These are phyloP conservation scores for Macroramphosus scolopax DNA, from an alignment of 2,797 vertebrate species.

Conservation along the genomic window DNA sequence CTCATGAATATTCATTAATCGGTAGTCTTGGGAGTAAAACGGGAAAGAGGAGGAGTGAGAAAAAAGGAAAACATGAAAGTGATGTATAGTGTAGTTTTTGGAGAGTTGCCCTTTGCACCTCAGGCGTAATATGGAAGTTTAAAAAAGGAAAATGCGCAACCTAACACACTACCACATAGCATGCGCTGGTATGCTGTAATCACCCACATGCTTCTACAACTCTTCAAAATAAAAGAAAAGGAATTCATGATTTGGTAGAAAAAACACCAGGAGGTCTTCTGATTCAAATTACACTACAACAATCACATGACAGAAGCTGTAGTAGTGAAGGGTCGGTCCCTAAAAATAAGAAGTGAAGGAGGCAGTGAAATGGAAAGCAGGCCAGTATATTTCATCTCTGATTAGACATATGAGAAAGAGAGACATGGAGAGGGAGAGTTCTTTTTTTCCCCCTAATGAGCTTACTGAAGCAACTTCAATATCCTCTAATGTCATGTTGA, in stretches of 20 bases:
- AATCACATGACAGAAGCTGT: background rate
- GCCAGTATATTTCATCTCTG: constrained; percentile 62
- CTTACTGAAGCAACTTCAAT: constrained; percentile 79
- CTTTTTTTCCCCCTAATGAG: constrained; percentile 66
- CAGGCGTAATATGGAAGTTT: constrained; percentile 68
- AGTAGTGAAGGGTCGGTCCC: constrained; percentile 31
- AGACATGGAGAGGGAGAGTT: constrained; percentile 45
- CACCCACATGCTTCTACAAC: constrained; percentile 36
- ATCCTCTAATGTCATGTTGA: constrained; percentile 81
- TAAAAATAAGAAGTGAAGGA: constrained; percentile 46
- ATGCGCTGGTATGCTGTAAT: constrained; percentile 56
- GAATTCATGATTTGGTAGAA: constrained; percentile 16
- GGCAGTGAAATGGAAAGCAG: constrained; percentile 67
- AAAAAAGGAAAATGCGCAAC: constrained; percentile 54
- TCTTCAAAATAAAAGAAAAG: constrained; percentile 39
- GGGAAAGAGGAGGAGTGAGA: constrained; percentile 49
- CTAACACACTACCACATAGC: constrained; percentile 50
- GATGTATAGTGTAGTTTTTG: constrained; percentile 66
- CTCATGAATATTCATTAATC: constrained; percentile 58
- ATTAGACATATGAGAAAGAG: constrained; percentile 52
- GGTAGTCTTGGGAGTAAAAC: constrained; percentile 38
- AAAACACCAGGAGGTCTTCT: constrained; percentile 18
- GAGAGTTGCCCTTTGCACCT: constrained; percentile 59
- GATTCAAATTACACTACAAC: constrained; percentile 17
- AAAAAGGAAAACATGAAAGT: constrained; percentile 60